A percentile compares a stretch with the other conserved stretches of the same genome.
phyloP scores from a whole-genome alignment of 1,140 invertebrate species.

The Eupeodes corollae region DNA sequence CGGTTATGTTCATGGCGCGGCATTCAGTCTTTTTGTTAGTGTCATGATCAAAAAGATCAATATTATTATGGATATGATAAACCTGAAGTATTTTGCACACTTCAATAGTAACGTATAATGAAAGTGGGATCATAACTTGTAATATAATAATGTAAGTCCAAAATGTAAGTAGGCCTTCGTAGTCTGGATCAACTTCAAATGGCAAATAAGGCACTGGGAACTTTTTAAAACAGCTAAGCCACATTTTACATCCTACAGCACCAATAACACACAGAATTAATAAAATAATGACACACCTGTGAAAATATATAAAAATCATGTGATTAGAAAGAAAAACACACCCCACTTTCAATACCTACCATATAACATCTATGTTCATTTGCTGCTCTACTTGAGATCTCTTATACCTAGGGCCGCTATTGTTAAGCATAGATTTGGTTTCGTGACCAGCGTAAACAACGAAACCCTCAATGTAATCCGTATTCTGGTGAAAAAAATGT shows the following conservation, averaged over 20 bases:
- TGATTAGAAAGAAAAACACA: neutral
- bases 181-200: constrained; percentile 47
- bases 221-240: constrained; percentile 52
- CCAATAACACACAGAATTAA: constrained; percentile 83
- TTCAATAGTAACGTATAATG: constrained; percentile 93
- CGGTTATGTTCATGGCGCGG: constrained; percentile 90
- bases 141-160: constrained; percentile 93
- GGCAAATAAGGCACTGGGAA: constrained; percentile 43
- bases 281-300: constrained; percentile 77
- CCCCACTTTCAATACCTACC: constrained; percentile 37
- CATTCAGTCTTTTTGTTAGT: constrained; percentile 85
- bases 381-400: constrained; percentile 80
- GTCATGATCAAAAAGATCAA: constrained; percentile 70
- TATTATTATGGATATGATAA: constrained; percentile 88
- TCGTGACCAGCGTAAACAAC: constrained; percentile 96
- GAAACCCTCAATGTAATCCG: constrained; percentile 82
- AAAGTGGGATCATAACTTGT: constrained; percentile 95
- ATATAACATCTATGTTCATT: constrained; percentile 93
- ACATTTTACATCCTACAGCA: constrained; percentile 78
- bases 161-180: constrained; percentile 80
- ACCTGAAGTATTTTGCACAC: constrained; percentile 93
- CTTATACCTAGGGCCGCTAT: constrained; percentile 91
- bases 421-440: constrained; percentile 96
- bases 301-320: neutral
- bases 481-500: constrained; percentile 25